Percentiles rank a stretch among this genome's conserved stretches.
phyloP scores from a whole-genome alignment of 2,113 vertebrate genomes.

The Istiophorus platypterus region DNA sequence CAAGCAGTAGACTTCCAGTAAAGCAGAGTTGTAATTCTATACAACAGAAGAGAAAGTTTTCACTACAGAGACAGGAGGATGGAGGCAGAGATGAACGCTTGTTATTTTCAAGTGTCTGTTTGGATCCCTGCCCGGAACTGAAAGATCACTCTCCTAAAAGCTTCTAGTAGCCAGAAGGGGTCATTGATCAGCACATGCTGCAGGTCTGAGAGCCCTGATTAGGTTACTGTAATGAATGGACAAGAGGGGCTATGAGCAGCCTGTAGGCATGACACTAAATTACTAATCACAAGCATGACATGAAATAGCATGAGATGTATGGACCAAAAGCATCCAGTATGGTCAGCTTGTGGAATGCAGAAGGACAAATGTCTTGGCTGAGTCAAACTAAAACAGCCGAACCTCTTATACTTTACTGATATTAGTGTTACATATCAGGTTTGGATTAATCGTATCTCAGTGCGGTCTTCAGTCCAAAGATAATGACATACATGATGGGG shows the following conservation, averaged over 20 bases:
- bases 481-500: not conserved
- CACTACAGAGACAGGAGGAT: conserved; percentile 23
- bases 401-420: not conserved
- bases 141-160: conserved; percentile 76
- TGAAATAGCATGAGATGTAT: conserved; percentile 25
- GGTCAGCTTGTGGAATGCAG: conserved; percentile 19
- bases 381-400: not conserved
- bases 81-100: conserved; percentile 35
- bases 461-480: not conserved
- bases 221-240: conserved; percentile 66
- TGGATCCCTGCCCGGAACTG: conserved; percentile 73
- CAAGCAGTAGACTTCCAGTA: conserved; percentile 67
- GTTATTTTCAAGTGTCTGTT: conserved; percentile 57
- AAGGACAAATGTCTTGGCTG: not conserved
- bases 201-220: conserved; percentile 48
- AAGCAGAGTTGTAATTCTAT: conserved; percentile 50
- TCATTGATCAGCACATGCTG: conserved; percentile 62
- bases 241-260: conserved; percentile 18
- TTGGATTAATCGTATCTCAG: not conserved
- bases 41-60: conserved; percentile 41
- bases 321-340: not conserved
- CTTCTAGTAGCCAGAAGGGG: conserved; percentile 54
- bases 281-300: conserved; percentile 33
- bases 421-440: not conserved
- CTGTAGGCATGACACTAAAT: conserved; percentile 38